phyloP scores from a whole-genome alignment of 2,113 vertebrate species.

The Centropus bengalensis region DNA sequence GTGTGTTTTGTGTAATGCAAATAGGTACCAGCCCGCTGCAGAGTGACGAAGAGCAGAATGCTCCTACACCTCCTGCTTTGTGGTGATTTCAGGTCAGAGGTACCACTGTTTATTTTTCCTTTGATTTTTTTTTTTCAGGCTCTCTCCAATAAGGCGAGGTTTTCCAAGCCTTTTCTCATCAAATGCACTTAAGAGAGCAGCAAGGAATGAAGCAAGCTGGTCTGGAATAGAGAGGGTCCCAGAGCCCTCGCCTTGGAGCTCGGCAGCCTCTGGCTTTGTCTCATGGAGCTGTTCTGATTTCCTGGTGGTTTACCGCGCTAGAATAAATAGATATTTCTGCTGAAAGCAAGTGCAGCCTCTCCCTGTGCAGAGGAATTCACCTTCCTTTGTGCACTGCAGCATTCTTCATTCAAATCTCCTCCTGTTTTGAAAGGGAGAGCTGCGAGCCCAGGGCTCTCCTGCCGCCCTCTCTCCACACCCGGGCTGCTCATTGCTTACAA shows the following conservation, averaged over 20 bases:
- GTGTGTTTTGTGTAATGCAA: background rate
- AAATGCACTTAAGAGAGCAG: background rate
- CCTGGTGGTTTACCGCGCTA: constrained; percentile 21
- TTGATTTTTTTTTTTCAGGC: background rate
- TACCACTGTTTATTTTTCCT: background rate
- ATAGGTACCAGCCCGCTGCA: background rate
- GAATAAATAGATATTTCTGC: constrained; percentile 47
- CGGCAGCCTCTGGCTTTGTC: background rate
- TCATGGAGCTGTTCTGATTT: background rate
- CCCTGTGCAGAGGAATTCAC: background rate
- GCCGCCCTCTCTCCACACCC: background rate
- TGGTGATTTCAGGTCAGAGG: background rate
- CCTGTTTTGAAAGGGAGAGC: background rate
- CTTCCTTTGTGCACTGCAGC: constrained; percentile 1
- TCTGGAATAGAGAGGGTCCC: background rate
- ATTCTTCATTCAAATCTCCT: constrained; percentile 48
- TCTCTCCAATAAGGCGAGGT: background rate
- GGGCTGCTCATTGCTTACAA: background rate
- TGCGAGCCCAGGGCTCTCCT: background rate
- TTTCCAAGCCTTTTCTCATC: background rate
- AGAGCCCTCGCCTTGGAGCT: background rate
- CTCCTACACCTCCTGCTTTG: background rate
- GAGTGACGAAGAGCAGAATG: background rate
- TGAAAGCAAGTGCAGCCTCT: constrained; percentile 28
- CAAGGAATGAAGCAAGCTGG: background rate